phyloP scores from a whole-genome alignment of 2,888 invertebrate species.

The Drosophila prostipennis region DNA sequence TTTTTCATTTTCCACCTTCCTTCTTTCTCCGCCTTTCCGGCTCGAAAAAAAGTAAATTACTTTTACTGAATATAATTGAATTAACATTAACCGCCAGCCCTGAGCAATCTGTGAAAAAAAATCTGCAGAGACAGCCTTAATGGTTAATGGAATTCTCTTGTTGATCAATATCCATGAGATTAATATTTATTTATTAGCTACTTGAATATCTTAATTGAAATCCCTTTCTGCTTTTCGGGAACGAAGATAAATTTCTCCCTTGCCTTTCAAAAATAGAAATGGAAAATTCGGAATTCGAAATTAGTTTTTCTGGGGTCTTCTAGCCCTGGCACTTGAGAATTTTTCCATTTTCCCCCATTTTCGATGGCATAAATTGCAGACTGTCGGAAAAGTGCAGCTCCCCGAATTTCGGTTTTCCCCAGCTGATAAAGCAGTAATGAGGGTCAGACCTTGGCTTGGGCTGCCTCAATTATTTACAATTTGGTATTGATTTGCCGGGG shows the following conservation, averaged over 20 bases:
- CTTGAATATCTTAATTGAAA: slow-evolving; percentile 32
- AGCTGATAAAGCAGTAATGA: slow-evolving; percentile 69
- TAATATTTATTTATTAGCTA: slow-evolving; percentile 35
- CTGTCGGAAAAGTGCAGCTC: slow-evolving; percentile 28
- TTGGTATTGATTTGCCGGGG: slow-evolving; percentile 66
- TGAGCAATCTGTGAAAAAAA: too few species aligned
- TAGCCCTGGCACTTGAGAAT: slow-evolving; percentile 56
- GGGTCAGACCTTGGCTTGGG: slow-evolving; percentile 54
- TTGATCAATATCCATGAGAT: slow-evolving; percentile 9
- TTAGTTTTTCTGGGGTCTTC: slow-evolving; percentile 12
- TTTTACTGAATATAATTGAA: slow-evolving; percentile 78
- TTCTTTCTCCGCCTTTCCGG: slow-evolving; percentile 49
- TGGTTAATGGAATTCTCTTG: slow-evolving; percentile 28
- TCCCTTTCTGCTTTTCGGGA: slow-evolving; percentile 16
- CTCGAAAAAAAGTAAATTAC: slow-evolving; percentile 54
- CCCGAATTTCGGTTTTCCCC: slow-evolving; percentile 2
- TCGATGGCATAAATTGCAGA: slow-evolving; percentile 49
- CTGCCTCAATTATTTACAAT: slow-evolving; percentile 69
- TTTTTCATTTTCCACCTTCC: slow-evolving; percentile 65
- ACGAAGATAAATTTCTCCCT: slow-evolving; percentile 30
- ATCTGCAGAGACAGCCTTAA: slow-evolving; percentile 8
- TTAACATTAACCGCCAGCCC: slow-evolving; percentile 52
- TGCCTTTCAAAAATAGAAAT: slow-evolving; percentile 21
- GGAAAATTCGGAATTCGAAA: slow-evolving; percentile 22
- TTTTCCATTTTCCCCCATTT: slow-evolving; percentile 44